A percentile compares a stretch with the other conserved stretches of the same genome.
Evolutionary conservation across 2,797 vertebrate species (phyloP).

Genomic region (Schizopygopsis pylzovi): DNA sequence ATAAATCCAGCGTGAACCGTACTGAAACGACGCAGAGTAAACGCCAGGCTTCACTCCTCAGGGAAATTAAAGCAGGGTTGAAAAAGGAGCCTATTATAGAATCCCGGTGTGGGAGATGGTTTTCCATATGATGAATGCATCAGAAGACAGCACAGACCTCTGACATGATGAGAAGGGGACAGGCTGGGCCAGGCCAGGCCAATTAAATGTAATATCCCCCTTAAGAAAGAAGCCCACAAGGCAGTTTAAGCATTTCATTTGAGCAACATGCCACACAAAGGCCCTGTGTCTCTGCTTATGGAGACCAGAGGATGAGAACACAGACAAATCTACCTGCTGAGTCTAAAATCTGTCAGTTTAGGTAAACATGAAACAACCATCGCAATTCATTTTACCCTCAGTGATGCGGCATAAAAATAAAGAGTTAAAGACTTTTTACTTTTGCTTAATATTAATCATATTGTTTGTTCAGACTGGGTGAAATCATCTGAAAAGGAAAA

Average conservation of each 20-base stretch:
- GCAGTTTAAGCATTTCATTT: slow-evolving; percentile 53
- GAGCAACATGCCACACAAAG: slow-evolving; percentile 19
- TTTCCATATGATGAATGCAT: slow-evolving; percentile 27
- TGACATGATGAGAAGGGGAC: slow-evolving; percentile 16
- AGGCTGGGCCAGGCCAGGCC: slow-evolving; percentile 51
- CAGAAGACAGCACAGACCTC: slow-evolving; percentile 1
- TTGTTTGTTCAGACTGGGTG: not conserved
- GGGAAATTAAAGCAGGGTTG: slow-evolving; percentile 73
- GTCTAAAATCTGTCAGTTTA: not conserved
- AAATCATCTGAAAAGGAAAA: not conserved
- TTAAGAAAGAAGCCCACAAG: slow-evolving; percentile 54
- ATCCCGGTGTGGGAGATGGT: not conserved
- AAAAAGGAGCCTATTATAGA: slow-evolving; percentile 67
- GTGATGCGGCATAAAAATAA: not conserved
- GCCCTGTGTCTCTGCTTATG: not conserved
- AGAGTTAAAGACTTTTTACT: not conserved
- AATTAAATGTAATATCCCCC: slow-evolving; percentile 71
- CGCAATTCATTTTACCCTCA: not conserved
- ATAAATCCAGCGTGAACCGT: slow-evolving; percentile 55
- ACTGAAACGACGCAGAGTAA: slow-evolving; percentile 66
- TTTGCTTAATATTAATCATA: not conserved
- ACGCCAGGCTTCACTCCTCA: slow-evolving; percentile 63
- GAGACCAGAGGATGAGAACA: not conserved
- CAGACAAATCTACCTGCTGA: not conserved
- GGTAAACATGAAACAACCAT: not conserved